phyloP scores from a whole-genome alignment of 2,797 vertebrate species.

The Florisuga fusca region DNA sequence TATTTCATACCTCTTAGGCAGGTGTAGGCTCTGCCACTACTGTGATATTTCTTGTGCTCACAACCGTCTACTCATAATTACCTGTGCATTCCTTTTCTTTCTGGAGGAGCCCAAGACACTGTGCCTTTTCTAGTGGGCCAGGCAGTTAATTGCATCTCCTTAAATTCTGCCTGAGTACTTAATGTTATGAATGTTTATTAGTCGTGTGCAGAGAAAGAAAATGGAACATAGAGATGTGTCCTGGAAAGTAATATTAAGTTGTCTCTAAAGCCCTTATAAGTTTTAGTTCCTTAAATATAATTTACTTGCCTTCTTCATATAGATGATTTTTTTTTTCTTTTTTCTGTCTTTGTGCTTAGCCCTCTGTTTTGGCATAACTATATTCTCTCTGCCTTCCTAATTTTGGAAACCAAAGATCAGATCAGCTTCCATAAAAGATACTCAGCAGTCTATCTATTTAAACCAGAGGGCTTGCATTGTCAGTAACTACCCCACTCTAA shows the following conservation, averaged over 20 bases:
- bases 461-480: neutral
- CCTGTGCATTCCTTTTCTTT: neutral
- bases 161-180: neutral
- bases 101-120: neutral
- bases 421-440: neutral
- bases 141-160: neutral
- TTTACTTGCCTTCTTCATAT: neutral
- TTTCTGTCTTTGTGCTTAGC: neutral
- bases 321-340: neutral
- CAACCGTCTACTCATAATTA: neutral
- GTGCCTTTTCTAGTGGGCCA: neutral
- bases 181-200: conserved; percentile 13
- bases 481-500: neutral
- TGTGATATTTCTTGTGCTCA: neutral
- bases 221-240: neutral
- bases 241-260: neutral
- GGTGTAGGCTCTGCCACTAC: neutral
- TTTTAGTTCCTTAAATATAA: neutral
- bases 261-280: neutral
- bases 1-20: neutral
- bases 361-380: neutral
- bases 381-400: neutral
- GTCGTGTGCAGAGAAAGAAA: neutral
- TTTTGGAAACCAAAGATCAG: conserved; percentile 9
- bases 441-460: neutral